phyloP scores from a whole-genome alignment of 2,888 invertebrate species.

The Macaria notata region DNA sequence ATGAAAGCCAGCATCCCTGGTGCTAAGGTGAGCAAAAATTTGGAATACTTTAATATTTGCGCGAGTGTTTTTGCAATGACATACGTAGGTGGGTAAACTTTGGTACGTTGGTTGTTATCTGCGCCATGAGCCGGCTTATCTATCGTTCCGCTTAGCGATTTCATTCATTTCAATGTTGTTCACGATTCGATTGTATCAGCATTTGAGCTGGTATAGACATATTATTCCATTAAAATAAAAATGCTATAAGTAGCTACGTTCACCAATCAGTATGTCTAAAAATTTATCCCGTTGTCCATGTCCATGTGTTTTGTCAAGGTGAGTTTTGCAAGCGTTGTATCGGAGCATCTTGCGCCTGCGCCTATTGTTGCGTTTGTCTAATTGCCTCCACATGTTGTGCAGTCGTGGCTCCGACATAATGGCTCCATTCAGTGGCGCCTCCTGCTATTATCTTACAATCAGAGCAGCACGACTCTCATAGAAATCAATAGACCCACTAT shows the following conservation, averaged over 20 bases:
- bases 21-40: conserved; percentile 71
- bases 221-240: neutral
- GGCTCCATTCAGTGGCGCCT: conserved; percentile 31
- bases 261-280: no score
- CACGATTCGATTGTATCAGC: conserved; percentile 43
- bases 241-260: neutral
- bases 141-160: conserved; percentile 45
- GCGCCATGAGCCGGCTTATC: conserved; percentile 54
- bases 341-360: conserved; percentile 25
- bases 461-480: conserved; percentile 25
- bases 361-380: conserved; percentile 36
- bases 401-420: conserved; percentile 31
- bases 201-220: conserved; percentile 12
- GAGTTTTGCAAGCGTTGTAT: conserved; percentile 24
- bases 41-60: conserved; percentile 44
- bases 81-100: conserved; percentile 35
- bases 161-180: conserved; percentile 47
- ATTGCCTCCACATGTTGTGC: conserved; percentile 36
- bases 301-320: conserved; percentile 2
- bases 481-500: conserved; percentile 22
- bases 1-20: conserved; percentile 77
- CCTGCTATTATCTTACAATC: conserved; percentile 27
- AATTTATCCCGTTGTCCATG: neutral
- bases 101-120: conserved; percentile 49
- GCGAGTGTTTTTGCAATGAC: conserved; percentile 40